Base-by-base conservation (phyloP, 2,113 vertebrate genomes). In the Anolis carolinensis region DNA sequence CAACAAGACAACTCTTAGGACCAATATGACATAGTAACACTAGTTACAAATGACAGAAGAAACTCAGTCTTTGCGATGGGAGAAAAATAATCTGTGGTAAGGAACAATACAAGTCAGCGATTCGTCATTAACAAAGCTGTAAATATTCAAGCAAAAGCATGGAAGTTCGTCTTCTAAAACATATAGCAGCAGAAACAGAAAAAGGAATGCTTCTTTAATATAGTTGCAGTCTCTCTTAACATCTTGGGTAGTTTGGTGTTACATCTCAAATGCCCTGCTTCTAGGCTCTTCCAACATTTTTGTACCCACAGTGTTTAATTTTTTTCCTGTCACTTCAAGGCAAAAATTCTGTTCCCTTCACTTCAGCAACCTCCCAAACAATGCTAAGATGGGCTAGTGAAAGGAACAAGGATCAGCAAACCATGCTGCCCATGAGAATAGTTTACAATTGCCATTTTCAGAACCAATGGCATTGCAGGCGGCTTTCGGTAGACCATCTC, bases 61-160 rank as follows among this genome's bases (percentile, higher is more conserved):
- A 86, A 25, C 27, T 80, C 16, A 73, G 1, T 2, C 68, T 36
- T 30, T 80, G 11, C 87, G 87, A 85, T 44, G 18, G n/a, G 83
- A 77, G 83, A 74, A 63, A 73, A 52, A 73, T 30, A 81, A 91
- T 67, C 68, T 81, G 34, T 0, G 48, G 73, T 86, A 79, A 85
- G 23, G 36, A 88, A 70, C 0, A 0, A 3, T 68, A 88, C 82
- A 74, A 92, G 68, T 87, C 79, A 91, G 80, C 89, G 89, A 84
- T 87, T 48, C 78, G 84, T 82, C 90, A 87, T n/a, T 89, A 92
- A 87, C 87, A 91, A 83, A 85, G 89, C 77, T 84, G 86, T 86
- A 32, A 90, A 94, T 83, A 86, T 91, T 93, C 87, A 94, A 94
- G 92, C 85, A 92, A 65, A 91, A 82, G 70, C 90, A 92, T 34